Base-by-base conservation (phyloP, 2,797 vertebrate genomes). In the Microchirus variegatus region DNA sequence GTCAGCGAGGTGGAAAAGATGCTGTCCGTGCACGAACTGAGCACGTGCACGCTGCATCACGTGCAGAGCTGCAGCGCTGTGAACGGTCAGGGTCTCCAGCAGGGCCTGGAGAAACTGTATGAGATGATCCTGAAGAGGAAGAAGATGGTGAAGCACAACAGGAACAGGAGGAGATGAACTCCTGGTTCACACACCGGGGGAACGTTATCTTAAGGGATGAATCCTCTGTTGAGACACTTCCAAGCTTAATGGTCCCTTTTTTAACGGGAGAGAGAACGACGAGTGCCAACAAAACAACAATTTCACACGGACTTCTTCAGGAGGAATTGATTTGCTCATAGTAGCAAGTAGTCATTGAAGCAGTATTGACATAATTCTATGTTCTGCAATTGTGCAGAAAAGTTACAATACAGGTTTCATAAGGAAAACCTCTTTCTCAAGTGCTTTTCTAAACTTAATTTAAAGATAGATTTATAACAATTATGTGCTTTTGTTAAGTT, bases 41-140 rank as follows among this genome's bases (percentile, higher is more conserved):
- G 92, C 40, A 50, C 80, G 9, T 83, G 90, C 77, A 94, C 94
- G 1, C 85, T 94, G 78, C 92, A 91, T 41, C 92, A 96, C 19
- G 91, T 95, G 59, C 94, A 97, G 76, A 91, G 93, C 77, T 96
- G 95, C 88, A 96, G 95, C 9, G 96, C 96, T 0, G 90, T 96
- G 71, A 94, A 95, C 0, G 96, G 95, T 1, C 91, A 86, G 71
- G 96, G 96, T 0, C 89, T 97, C 50, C 95, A 95, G 81, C 76
- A 70, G 0, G 95, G 94, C 50, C 91, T 96, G 56, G 95, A 96
- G 84, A 96, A 93, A 70, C 93, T 97, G 1, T 94, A 96, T 0
- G 94, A 96, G 74, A 96, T 97, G 96, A 96, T 97, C 58, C 85
- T 96, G 10, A 95, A 93, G 85, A 91, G 94, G 80, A 96, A 93